Evolutionary conservation across 2,888 invertebrate species (phyloP).

Genomic region (Calameuta idolon): DNA sequence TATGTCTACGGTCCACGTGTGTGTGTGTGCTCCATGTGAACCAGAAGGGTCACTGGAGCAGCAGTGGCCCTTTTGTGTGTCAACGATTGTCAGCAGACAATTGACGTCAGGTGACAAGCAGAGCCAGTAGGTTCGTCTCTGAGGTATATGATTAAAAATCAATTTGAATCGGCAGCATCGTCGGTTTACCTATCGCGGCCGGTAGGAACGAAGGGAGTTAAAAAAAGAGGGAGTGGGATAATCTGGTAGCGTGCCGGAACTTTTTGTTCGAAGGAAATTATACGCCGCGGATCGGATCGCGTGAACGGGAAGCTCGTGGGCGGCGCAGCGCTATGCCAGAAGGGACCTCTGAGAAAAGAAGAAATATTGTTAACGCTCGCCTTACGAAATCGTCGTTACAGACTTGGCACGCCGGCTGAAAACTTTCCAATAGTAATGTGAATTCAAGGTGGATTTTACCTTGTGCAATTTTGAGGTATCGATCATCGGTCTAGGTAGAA

Average conservation of each 20-base stretch:
- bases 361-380: slow-evolving; percentile 8
- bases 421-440: neutral
- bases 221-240: neutral
- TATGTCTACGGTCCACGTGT: neutral
- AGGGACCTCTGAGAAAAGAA: neutral
- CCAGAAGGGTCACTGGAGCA: neutral
- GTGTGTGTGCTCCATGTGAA: neutral
- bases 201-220: neutral
- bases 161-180: slow-evolving; percentile 20
- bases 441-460: neutral
- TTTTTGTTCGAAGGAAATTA: slow-evolving; percentile 31
- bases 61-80: neutral
- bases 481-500: neutral
- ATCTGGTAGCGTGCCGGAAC: slow-evolving; percentile 23
- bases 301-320: slow-evolving; percentile 30
- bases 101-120: slow-evolving; percentile 23
- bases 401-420: neutral
- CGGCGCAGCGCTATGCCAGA: slow-evolving; percentile 10
- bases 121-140: neutral
- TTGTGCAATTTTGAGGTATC: neutral
- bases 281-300: slow-evolving; percentile 35
- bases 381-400: slow-evolving; percentile 6
- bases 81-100: neutral
- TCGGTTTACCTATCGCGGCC: neutral
- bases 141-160: slow-evolving; percentile 30